Evolutionary conservation across 2,797 vertebrate species (phyloP).

Genomic region (Sebastes minor): DNA sequence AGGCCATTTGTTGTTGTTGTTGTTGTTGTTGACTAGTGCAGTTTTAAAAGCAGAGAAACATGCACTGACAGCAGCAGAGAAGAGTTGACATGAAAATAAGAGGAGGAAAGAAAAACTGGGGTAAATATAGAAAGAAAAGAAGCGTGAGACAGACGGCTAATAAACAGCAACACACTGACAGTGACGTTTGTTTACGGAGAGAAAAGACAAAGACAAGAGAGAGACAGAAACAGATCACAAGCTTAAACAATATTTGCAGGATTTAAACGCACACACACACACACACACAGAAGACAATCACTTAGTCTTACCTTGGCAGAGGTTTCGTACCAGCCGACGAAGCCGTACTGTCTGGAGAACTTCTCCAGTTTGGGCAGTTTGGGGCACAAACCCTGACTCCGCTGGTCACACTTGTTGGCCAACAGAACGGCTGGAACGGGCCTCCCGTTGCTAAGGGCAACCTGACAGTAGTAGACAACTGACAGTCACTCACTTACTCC

Average conservation of each 20-base stretch:
- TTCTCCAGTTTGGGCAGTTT: constrained; percentile 82
- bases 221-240: neutral
- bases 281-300: neutral
- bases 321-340: constrained; percentile 84
- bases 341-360: constrained; percentile 80
- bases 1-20: too few relatives aligned
- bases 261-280: neutral
- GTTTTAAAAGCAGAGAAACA: neutral
- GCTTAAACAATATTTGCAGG: neutral
- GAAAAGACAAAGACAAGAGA: too few relatives aligned
- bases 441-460: constrained; percentile 80
- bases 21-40: neutral
- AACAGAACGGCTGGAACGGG: constrained; percentile 82
- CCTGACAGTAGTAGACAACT: constrained; percentile 41
- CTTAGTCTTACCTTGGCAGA: constrained; percentile 79
- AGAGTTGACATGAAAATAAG: neutral
- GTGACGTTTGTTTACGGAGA: too few relatives aligned
- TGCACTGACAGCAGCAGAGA: neutral
- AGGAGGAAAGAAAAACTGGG: neutral
- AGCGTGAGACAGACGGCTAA: neutral
- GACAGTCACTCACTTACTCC: neutral
- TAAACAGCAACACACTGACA: neutral
- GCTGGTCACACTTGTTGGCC: constrained; percentile 86
- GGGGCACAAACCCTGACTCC: constrained; percentile 71
- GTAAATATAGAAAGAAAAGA: neutral